phyloP scores from a whole-genome alignment of 35 echinoderm and acorn worm genomes.

The Heliocidaris tuberculata region DNA sequence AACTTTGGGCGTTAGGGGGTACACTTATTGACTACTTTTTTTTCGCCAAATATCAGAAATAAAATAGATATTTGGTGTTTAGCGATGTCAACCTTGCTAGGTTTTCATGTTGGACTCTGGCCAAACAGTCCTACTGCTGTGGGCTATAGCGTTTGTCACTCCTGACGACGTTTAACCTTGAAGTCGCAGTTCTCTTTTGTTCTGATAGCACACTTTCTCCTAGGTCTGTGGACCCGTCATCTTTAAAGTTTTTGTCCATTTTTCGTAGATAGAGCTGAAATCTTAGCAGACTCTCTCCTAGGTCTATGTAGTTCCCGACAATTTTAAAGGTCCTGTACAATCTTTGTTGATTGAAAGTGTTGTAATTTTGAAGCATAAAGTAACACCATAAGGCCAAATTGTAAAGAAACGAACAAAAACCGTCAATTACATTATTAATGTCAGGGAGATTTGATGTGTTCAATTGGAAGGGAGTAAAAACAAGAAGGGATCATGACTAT shows the following conservation, averaged over 20 bases:
- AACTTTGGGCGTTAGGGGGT: not conserved
- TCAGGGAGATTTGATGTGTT: not conserved
- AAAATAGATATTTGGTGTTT: not conserved
- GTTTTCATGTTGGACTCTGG: not conserved
- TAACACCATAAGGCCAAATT: not conserved
- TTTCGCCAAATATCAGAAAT: not conserved
- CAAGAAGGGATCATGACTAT: not conserved
- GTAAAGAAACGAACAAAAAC: not conserved
- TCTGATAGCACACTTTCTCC: not conserved
- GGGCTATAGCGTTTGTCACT: conserved; percentile 15
- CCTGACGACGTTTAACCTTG: not conserved
- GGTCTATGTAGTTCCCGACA: not conserved
- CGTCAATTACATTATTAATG: not conserved
- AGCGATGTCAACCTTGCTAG: not conserved
- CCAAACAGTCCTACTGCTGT: not conserved
- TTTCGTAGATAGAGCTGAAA: not conserved
- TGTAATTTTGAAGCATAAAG: not conserved
- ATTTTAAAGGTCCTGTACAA: not conserved
- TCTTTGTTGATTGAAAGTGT: not conserved
- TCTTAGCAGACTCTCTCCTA: not conserved
- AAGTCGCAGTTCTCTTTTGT: not conserved
- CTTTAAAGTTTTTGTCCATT: not conserved
- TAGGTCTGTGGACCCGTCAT: not conserved
- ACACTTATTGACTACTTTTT: not conserved
- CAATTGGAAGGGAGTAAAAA: not conserved